phyloP scores from a whole-genome alignment of 2,888 invertebrate genomes.

The Pollenia labialis region DNA sequence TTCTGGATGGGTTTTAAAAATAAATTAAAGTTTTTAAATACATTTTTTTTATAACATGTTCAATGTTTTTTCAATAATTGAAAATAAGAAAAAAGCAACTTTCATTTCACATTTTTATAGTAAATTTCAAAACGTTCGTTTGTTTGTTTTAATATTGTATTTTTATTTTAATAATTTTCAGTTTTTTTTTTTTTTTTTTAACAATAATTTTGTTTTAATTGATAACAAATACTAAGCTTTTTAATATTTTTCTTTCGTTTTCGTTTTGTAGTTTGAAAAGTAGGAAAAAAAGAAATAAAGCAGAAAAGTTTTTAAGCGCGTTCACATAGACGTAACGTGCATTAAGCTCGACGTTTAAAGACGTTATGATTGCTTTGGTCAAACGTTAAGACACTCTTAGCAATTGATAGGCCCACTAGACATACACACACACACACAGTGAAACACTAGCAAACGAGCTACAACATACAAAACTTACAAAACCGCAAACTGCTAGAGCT shows the following conservation, averaged over 20 bases:
- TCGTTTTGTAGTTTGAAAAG: constrained; percentile 43
- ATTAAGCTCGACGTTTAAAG: constrained; percentile 81
- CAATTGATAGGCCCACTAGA: constrained; percentile 18
- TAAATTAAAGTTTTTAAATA: constrained; percentile 26
- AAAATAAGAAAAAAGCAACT: constrained; percentile 11
- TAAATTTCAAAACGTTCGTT: constrained; percentile 38
- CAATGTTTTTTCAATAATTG: constrained; percentile 7
- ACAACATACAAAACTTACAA: constrained; percentile 52
- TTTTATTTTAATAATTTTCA: constrained; percentile 32
- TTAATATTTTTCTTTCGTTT: constrained; percentile 40
- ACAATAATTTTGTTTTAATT: constrained; percentile 30
- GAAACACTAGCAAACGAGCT: constrained; percentile 20
- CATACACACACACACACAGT: constrained; percentile 14
- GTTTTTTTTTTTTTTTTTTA: constrained; percentile 38
- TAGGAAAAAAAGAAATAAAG: constrained; percentile 20
- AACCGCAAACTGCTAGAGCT: constrained; percentile 48
- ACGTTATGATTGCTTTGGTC: constrained; percentile 77
- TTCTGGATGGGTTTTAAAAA: constrained; percentile 22
- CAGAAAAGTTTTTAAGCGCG: constrained; percentile 62
- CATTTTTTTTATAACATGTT: constrained; percentile 9
- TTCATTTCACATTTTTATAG: constrained; percentile 28
- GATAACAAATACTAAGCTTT: constrained; percentile 39
- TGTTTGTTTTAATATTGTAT: neutral
- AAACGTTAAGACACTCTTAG: constrained; percentile 67
- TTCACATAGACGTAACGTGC: constrained; percentile 75